A percentile compares a stretch with the other conserved stretches of the same genome.
Evolutionary conservation across 2,797 vertebrate genomes (phyloP).

Genomic region (Hemibagrus guttatus): DNA sequence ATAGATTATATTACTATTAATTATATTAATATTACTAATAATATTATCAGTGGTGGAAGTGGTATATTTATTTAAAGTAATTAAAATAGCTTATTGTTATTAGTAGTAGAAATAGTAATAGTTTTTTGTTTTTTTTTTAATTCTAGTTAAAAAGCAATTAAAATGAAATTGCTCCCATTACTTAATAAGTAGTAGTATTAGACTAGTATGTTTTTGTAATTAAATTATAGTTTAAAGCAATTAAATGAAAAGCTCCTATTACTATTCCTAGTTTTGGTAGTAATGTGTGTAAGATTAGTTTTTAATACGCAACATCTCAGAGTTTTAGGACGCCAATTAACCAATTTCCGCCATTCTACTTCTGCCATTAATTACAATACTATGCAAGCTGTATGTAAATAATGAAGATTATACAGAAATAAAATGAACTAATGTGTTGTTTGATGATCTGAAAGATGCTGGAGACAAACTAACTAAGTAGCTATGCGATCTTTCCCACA

Average conservation of each 20-base stretch:
- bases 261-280: too few species aligned
- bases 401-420: neutral
- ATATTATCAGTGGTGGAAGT: too few species aligned
- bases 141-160: neutral
- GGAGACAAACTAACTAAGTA: neutral
- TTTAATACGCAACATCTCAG: neutral
- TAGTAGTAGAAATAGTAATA: neutral
- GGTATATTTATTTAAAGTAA: neutral
- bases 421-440: neutral
- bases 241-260: too few species aligned
- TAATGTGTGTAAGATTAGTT: too few species aligned
- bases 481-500: neutral
- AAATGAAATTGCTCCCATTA: neutral
- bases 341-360: neutral
- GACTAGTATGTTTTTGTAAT: neutral
- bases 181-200: neutral
- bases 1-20: too few species aligned
- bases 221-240: neutral
- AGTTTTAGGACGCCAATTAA: neutral
- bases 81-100: neutral
- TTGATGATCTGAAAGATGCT: neutral
- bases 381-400: too few species aligned
- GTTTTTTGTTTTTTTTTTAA: neutral
- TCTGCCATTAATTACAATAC: neutral
- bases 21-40: too few species aligned